Conservation (phyloP, 92 coral and sea anemone genomes). For the Muricea muricata region DNA sequence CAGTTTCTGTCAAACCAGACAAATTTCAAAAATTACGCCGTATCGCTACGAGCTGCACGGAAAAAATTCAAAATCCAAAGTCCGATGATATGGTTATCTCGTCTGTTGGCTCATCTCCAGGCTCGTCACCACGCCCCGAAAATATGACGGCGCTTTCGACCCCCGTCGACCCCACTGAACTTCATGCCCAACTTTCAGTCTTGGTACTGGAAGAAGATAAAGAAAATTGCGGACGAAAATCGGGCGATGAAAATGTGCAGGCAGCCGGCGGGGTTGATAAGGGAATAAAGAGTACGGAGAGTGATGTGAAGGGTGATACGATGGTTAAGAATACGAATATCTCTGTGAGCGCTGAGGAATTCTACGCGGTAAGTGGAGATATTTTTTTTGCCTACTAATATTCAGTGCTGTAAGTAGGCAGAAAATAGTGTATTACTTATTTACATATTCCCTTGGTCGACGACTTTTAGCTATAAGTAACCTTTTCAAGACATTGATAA, state of each 20-base stretch:
- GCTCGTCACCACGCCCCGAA: conserved; percentile 87
- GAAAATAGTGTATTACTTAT: too few species aligned
- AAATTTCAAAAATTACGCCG: conserved; percentile 32
- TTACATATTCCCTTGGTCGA: too few species aligned
- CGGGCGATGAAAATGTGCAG: neutral
- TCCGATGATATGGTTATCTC: conserved; percentile 83
- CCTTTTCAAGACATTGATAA: too few species aligned
- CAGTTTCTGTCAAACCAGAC: conserved; percentile 36
- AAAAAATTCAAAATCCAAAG: conserved; percentile 19
- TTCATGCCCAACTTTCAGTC: conserved; percentile 9
- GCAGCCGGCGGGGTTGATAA: neutral
- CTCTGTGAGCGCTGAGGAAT: conserved; percentile 13
- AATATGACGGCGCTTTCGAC: conserved; percentile 79
- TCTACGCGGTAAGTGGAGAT: conserved; percentile 13
- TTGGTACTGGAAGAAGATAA: conserved; percentile 42
- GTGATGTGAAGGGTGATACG: conserved; percentile 50
- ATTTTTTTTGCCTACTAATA: too few species aligned
- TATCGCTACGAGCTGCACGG: conserved; percentile 33
- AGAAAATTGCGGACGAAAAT: neutral
- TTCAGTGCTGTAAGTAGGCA: too few species aligned
- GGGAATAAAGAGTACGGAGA: neutral
- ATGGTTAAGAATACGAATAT: conserved; percentile 4
- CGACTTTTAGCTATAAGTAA: too few species aligned
- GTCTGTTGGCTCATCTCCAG: conserved; percentile 96
- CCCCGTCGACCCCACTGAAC: conserved; percentile 65